phyloP scores from a whole-genome alignment of 2,888 invertebrate species.

The Erannis defoliaria region DNA sequence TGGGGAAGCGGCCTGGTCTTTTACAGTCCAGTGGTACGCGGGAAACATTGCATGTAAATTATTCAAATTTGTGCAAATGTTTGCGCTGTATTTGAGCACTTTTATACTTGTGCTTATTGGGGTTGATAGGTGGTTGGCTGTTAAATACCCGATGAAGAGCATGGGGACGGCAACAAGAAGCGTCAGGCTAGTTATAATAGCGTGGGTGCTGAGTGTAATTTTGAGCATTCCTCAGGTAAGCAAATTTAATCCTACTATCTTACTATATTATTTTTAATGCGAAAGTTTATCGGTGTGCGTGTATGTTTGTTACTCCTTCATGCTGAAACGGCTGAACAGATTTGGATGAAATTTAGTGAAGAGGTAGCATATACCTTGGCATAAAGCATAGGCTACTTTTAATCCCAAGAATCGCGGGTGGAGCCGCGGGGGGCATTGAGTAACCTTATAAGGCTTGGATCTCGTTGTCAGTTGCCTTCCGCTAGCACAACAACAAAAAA shows the following conservation, averaged over 20 bases:
- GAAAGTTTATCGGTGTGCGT: too few relatives aligned
- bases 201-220: conserved; percentile 91
- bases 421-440: too few relatives aligned
- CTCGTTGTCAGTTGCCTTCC: too few relatives aligned
- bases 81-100: conserved; percentile 93
- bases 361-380: too few relatives aligned
- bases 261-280: too few relatives aligned
- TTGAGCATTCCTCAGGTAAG: conserved; percentile 94
- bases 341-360: too few relatives aligned
- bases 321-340: too few relatives aligned
- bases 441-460: too few relatives aligned
- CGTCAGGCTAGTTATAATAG: conserved; percentile 88
- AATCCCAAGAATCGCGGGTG: too few relatives aligned
- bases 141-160: conserved; percentile 92
- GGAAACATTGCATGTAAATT: conserved; percentile 92
- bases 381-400: too few relatives aligned
- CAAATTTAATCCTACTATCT: conserved; percentile 42
- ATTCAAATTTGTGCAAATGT: conserved; percentile 93
- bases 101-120: conserved; percentile 94
- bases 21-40: conserved; percentile 93
- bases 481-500: too few relatives aligned
- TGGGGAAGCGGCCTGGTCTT: conserved; percentile 93
- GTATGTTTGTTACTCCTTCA: too few relatives aligned
- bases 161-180: conserved; percentile 90
- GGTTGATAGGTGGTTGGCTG: conserved; percentile 93